Percentiles rank a stretch among this genome's conserved stretches.
These are phyloP conservation scores for Drosophila sproati DNA, from an alignment of 1,140 invertebrate species.

Conservation along the genomic window DNA sequence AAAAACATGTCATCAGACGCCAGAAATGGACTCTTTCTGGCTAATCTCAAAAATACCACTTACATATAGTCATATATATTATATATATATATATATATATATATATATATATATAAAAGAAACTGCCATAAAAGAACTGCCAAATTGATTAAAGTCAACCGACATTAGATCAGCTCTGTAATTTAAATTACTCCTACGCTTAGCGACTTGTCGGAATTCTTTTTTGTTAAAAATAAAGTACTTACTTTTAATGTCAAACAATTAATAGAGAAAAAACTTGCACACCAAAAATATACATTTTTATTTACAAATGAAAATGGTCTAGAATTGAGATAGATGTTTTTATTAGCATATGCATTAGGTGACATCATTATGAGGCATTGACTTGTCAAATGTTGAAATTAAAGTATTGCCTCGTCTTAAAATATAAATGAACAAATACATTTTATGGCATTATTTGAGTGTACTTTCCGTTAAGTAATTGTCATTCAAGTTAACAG, in stretches of 20 bases:
- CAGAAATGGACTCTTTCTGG: neutral
- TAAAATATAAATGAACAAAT: slow-evolving; percentile 1
- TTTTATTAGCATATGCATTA: neutral
- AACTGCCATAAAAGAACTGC: neutral
- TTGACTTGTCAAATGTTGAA: neutral
- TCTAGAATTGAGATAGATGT: too few species aligned
- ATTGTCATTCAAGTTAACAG: slow-evolving; percentile 7
- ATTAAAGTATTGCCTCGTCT: neutral
- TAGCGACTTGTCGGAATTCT: neutral
- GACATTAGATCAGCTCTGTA: slow-evolving; percentile 27
- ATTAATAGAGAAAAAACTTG: too few species aligned
- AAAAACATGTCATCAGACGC: slow-evolving; percentile 30
- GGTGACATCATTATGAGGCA: slow-evolving; percentile 16
- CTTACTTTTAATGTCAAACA: too few species aligned
- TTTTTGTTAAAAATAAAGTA: neutral
- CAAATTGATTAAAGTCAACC: slow-evolving; percentile 25
- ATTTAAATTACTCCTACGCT: slow-evolving; percentile 25
- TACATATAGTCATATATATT: neutral
- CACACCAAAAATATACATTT: too few species aligned
- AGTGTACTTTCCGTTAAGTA: slow-evolving; percentile 8
- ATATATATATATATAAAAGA: too few species aligned
- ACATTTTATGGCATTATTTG: slow-evolving; percentile 12
- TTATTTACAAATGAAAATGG: too few species aligned
- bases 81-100: too few species aligned
- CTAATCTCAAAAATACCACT: slow-evolving; percentile 9